Conservation (phyloP, 2,888 invertebrate species). For the Melolontha melolontha region DNA sequence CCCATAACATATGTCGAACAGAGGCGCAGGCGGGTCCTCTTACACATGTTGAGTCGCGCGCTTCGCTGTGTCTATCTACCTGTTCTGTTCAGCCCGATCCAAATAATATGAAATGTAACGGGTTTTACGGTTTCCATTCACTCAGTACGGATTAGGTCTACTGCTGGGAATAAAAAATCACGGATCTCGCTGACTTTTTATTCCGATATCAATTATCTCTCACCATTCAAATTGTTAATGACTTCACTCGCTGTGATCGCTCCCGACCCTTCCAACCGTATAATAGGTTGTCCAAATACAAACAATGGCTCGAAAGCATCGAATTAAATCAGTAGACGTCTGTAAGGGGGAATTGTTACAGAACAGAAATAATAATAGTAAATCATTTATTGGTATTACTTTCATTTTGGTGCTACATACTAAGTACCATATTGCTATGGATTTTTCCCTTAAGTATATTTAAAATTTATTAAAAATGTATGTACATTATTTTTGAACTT, state of each 20-base stretch:
- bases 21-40: constrained; percentile 29
- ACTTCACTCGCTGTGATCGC: constrained; percentile 32
- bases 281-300: constrained; percentile 36
- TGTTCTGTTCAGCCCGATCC: constrained; percentile 50
- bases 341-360: not conserved
- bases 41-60: constrained; percentile 56
- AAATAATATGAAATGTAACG: constrained; percentile 58
- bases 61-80: constrained; percentile 50
- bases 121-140: constrained; percentile 59
- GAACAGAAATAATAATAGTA: not conserved
- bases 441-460: no score
- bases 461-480: no score
- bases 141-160: constrained; percentile 47
- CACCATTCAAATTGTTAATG: constrained; percentile 40
- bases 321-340: not conserved
- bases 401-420: no score
- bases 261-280: constrained; percentile 33
- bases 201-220: constrained; percentile 49
- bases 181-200: constrained; percentile 45
- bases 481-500: no score
- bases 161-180: constrained; percentile 53
- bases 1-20: constrained; percentile 49
- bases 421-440: no score
- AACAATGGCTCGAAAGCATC: constrained; percentile 17
- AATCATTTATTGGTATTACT: no score